Base-by-base conservation (phyloP, 2,888 invertebrate species). In the Melanostoma scalare region DNA sequence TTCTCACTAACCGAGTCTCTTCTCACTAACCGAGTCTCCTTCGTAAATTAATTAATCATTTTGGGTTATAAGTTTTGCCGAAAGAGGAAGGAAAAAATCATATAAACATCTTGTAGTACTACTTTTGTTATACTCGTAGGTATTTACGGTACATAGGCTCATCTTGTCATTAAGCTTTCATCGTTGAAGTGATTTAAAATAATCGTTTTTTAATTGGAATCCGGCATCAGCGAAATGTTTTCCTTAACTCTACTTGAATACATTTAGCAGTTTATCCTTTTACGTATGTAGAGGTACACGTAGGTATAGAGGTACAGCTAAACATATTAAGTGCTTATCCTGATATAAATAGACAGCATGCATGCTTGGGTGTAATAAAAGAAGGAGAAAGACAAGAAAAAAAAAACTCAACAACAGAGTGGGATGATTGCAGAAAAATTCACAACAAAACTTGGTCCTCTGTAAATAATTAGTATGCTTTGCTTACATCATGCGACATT, bases 31-130 rank as follows among this genome's bases (percentile, higher is more conserved):
- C n/a, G n/a, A n/a, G n/a, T n/a, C 85, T 79, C 86, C 87, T 87
- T 85, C 81, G 69, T 20, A 75, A 87, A 87, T 87, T 88, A 87
- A 88, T 88, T 87, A 86, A 86, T 87, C 85, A 86, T 84, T 85
- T 85, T 86, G 78, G 80, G 74, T 80, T 84, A 85, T 81, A 80
- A 85, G 50, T 69, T 55, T 42, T 55, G 10, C 6, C 46, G 74
- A 9, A 46, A 48, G 61, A 46, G 20, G 44, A 36, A 30, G 20
- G 31, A 63, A 6, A 56, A 63, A 52, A 36, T 6, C 9, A 9
- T 35, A 10, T 46, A 20, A 50, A 20, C 48, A 72, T 35, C 56
- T 61, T 77, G 50, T 50, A 52, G 53, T 53, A 53, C 35, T 35
- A 35, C 42, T 3, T 58, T 38, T n/a, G 38, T 9, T 50, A 58